Evolutionary conservation across 35 echinoderm and acorn worm genomes (phyloP).

Genomic region (Nesometra sesokonis): DNA sequence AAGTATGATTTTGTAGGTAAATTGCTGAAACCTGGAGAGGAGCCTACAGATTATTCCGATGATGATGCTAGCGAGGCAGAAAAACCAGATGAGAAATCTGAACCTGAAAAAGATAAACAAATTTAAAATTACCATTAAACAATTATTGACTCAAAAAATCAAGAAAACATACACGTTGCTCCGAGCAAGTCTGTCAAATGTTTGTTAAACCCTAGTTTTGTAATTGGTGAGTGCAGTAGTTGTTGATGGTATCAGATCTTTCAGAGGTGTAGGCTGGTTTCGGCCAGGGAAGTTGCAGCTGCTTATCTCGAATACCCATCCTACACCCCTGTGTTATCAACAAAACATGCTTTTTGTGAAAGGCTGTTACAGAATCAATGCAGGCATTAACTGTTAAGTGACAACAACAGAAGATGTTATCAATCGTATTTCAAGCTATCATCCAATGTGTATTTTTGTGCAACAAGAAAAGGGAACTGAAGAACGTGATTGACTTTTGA

Average conservation of each 20-base stretch:
- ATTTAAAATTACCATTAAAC: neutral
- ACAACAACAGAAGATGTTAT: neutral
- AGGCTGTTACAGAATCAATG: too few relatives aligned
- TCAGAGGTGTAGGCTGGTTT: too few relatives aligned
- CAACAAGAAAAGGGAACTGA: too few relatives aligned
- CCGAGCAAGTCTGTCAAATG: neutral
- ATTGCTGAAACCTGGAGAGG: constrained; percentile 80
- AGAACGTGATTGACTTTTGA: too few relatives aligned
- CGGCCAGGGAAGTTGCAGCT: too few relatives aligned
- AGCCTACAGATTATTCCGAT: constrained; percentile 96
- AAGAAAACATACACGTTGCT: neutral
- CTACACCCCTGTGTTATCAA: too few relatives aligned
- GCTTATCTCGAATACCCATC: too few relatives aligned
- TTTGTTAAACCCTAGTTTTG: neutral
- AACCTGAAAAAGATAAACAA: neutral
- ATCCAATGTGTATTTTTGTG: too few relatives aligned
- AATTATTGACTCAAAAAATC: neutral
- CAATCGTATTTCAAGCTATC: neutral
- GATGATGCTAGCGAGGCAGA: constrained; percentile 61
- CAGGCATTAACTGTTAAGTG: too few relatives aligned
- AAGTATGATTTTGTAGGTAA: constrained; percentile 97
- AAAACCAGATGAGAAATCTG: constrained; percentile 68
- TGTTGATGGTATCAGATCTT: too few relatives aligned
- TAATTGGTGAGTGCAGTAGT: neutral
- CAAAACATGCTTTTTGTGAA: neutral